Percentiles rank a stretch among this genome's conserved stretches.
Conservation (phyloP, 2,113 vertebrate species). For the Vulpes lagopus region DNA sequence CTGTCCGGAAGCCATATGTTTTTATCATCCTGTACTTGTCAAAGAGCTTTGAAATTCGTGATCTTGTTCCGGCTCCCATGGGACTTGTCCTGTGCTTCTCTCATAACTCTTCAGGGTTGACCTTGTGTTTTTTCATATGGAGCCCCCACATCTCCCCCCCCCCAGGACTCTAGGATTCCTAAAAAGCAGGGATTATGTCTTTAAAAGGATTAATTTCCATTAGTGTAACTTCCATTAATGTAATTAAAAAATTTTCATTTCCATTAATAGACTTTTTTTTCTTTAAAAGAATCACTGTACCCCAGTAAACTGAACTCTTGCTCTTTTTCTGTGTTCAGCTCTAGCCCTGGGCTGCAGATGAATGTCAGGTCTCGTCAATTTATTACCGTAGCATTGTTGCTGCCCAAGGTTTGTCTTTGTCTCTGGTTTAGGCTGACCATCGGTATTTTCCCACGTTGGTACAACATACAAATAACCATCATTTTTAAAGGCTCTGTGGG, state of each 20-base stretch:
- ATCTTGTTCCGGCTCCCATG: not conserved
- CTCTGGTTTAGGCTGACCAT: rapidly evolving
- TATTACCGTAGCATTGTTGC: rapidly evolving
- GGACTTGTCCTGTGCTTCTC: rapidly evolving
- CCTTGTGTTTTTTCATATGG: rapidly evolving
- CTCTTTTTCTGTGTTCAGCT: rapidly evolving
- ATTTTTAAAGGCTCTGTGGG: not conserved
- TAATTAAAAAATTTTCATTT: not conserved
- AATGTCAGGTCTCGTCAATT: rapidly evolving
- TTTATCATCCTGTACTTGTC: not conserved
- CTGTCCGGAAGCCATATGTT: rapidly evolving
- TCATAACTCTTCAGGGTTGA: not conserved
- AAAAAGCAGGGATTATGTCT: not conserved
- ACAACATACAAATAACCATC: rapidly evolving
- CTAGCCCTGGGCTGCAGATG: not conserved
- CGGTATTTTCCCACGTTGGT: rapidly evolving
- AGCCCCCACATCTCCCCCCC: too few species aligned
- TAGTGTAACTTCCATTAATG: not conserved
- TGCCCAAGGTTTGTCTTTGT: rapidly evolving
- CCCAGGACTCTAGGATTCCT: not conserved
- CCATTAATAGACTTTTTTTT: not conserved
- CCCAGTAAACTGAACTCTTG: not conserved
- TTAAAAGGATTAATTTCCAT: not conserved
- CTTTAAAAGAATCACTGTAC: not conserved
- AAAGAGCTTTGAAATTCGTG: not conserved